Evolutionary conservation across 2,888 invertebrate genomes (phyloP), one percentile per base, ranked within the genome.

Genomic region (Phyto melanocephala): DNA sequence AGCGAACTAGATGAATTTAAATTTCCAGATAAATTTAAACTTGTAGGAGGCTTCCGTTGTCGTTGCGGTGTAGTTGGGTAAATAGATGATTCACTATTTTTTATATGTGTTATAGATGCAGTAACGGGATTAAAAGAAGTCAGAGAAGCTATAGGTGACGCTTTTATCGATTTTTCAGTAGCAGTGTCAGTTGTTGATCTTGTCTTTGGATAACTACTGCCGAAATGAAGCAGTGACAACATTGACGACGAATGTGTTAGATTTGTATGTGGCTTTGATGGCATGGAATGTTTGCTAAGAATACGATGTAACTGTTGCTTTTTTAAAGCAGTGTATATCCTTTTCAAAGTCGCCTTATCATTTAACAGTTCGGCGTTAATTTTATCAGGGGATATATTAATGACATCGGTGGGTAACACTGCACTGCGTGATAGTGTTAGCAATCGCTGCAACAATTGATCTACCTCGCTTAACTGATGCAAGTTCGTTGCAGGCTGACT

Each of bases 311-410:
- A 80, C 75, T 91, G 90, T 65, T 90, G 89, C 70, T 90, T 90
- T 42, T 90, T 91, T 13, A 91, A 86, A 37, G 86, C 85, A 56
- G 88, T 89, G 75, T 90, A 91, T 3, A 91, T 87, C 79, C 88
- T 88, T 35, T 95, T 95, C 68, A 96, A 91, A 28, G 95, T 92
- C 87, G 94, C 94, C 86, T 95, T 93, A 89, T 96, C 95, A 10
- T 95, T 95, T 68, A 96, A 91, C 65, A 96, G 92, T 86, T 95
- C 94, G 68, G 94, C 94, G 85, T 95, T 94, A 76, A 95, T 94
- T 89, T 93, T 93, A 84, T 95, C 94, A 0, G 86, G 13, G 76
- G 94, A 92, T 17, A 88, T 56, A 2, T 84, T 82, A 2, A 87
- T 76, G 0, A 85, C 76, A 50, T 82, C 80, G 2, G 28, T 28